These are phyloP conservation scores for Struthidea cinerea DNA, from an alignment of 2,113 vertebrate genomes.

Conservation along the genomic window DNA sequence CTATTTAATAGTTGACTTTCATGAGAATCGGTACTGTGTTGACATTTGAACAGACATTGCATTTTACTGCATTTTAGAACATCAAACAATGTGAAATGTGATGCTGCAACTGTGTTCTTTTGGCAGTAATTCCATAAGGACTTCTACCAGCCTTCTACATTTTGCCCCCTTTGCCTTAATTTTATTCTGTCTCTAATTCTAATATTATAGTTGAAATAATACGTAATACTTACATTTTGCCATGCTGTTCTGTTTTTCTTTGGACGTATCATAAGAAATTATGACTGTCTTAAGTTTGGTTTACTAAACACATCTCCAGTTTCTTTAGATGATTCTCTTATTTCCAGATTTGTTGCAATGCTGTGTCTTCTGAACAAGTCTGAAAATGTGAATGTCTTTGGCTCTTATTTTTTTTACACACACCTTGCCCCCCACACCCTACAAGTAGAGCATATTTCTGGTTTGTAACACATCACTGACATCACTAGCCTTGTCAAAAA, in stretches of 20 bases:
- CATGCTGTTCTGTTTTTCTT: not conserved
- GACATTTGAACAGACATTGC: not conserved
- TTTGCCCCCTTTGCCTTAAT: not conserved
- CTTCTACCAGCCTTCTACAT: not conserved
- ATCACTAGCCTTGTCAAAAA: not conserved
- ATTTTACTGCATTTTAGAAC: not conserved
- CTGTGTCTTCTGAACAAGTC: not conserved
- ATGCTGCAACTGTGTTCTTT: not conserved
- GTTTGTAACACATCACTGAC: not conserved
- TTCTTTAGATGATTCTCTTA: not conserved
- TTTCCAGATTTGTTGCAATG: not conserved
- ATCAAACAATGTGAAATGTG: not conserved
- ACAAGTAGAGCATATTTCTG: not conserved
- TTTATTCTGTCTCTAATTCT: not conserved
- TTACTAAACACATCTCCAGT: not conserved
- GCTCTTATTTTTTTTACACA: not conserved
- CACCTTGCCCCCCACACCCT: too few relatives aligned
- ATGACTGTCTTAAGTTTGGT: not conserved
- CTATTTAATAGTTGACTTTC: not conserved
- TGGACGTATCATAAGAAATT: not conserved
- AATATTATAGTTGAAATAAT: not conserved
- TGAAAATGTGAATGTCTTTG: not conserved
- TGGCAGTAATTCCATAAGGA: not conserved
- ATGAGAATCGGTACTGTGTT: not conserved
- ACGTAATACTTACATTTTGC: not conserved